These are phyloP conservation scores for Meteorus sp. DNA, from an alignment of 1,140 invertebrate genomes.

Conservation along the genomic window DNA sequence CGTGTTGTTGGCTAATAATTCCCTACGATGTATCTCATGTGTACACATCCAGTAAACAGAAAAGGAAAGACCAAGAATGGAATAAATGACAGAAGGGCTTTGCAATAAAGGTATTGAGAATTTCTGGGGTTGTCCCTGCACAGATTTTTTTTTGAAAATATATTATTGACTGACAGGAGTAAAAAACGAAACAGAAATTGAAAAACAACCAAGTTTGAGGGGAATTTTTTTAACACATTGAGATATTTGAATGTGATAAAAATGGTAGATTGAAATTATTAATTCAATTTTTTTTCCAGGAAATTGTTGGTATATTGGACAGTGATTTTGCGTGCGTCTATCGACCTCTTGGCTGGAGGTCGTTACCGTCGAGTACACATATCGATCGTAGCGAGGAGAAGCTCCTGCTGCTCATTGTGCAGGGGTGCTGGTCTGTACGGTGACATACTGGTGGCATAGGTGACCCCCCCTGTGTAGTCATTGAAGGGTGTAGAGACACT, in stretches of 20 bases:
- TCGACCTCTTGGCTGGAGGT: slow-evolving; percentile 43
- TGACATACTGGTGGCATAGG: slow-evolving; percentile 56
- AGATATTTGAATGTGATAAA: too few relatives aligned
- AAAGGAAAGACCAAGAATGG: too few relatives aligned
- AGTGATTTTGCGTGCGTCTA: slow-evolving; percentile 48
- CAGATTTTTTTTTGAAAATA: not conserved
- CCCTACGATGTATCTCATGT: not conserved
- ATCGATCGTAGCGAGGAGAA: slow-evolving; percentile 46
- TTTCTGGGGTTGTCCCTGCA: not conserved
- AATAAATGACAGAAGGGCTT: slow-evolving; percentile 10
- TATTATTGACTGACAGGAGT: too few relatives aligned
- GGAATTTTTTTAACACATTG: too few relatives aligned
- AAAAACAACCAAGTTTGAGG: too few relatives aligned
- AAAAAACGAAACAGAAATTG: too few relatives aligned
- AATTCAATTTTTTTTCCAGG: not conserved
- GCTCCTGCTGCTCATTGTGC: slow-evolving; percentile 39
- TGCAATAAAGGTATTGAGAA: not conserved
- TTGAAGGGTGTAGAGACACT: slow-evolving; percentile 1
- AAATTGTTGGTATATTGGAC: not conserved
- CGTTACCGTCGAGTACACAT: slow-evolving; percentile 51
- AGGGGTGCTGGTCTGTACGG: slow-evolving; percentile 50
- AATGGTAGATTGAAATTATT: too few relatives aligned
- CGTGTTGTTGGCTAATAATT: not conserved
- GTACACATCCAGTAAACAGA: not conserved
- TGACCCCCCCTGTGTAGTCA: not conserved